A percentile compares a stretch with the other conserved stretches of the same genome.
Conservation (phyloP, 35 echinoderm and acorn worm genomes). For the Apostichopus californicus region DNA sequence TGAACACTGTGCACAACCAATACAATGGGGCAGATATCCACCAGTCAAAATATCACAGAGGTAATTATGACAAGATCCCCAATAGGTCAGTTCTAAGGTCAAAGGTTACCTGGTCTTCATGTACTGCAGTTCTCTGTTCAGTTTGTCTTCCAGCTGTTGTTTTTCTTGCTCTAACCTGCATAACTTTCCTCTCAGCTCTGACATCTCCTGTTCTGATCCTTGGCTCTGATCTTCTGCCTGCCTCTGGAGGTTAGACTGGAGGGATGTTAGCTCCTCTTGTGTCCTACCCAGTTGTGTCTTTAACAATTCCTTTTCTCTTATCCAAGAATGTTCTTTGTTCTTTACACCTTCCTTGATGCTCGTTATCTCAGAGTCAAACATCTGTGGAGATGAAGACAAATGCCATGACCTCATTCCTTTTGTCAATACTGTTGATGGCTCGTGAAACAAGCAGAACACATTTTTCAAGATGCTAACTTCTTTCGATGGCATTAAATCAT, state of each 20-base stretch:
- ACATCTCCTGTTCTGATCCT: background rate
- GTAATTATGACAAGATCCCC: too few relatives aligned
- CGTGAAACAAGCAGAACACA: too few relatives aligned
- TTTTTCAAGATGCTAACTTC: too few relatives aligned
- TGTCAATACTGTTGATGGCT: too few relatives aligned
- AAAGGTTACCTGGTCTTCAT: constrained; percentile 35
- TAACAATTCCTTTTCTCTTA: constrained; percentile 19
- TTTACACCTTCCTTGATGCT: constrained; percentile 7
- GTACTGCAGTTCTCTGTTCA: constrained; percentile 35
- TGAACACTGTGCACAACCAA: too few relatives aligned
- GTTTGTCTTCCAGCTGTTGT: constrained; percentile 21
- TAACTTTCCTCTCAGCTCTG: constrained; percentile 39
- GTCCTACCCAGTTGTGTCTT: background rate
- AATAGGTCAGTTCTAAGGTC: too few relatives aligned
- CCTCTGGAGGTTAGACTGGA: constrained; percentile 9
- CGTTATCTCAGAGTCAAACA: constrained; percentile 1
- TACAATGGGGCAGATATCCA: too few relatives aligned
- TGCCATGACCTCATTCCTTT: too few relatives aligned
- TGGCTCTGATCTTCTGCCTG: background rate
- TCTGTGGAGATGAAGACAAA: background rate
- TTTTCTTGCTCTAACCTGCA: constrained; percentile 31
- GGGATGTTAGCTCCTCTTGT: background rate
- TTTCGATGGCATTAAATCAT: too few relatives aligned
- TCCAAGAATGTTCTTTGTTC: constrained; percentile 16
- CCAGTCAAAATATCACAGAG: too few relatives aligned